Evolutionary conservation across 1,140 invertebrate species (phyloP).

Genomic region (Telenomus remus): DNA sequence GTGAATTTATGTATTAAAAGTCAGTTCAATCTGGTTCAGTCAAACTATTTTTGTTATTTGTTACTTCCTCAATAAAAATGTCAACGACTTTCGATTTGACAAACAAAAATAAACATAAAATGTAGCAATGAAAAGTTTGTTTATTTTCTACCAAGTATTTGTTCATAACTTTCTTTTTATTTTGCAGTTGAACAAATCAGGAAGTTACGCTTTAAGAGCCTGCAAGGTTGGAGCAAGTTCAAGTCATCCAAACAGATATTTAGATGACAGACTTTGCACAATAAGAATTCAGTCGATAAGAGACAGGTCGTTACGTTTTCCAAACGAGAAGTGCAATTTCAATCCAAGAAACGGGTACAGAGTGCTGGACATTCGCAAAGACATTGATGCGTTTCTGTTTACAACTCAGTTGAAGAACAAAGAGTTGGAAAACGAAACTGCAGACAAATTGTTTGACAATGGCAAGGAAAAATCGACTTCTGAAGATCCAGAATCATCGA

Average conservation of each 20-base stretch:
- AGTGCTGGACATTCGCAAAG: not conserved
- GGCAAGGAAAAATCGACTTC: not conserved
- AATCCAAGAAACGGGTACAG: slow-evolving; percentile 2
- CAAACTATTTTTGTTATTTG: no score
- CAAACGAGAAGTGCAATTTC: not conserved
- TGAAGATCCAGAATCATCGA: slow-evolving; percentile 1
- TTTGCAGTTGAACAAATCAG: no score
- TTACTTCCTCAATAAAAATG: no score
- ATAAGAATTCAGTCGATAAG: not conserved
- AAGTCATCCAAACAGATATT: not conserved
- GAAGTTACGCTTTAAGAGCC: no score
- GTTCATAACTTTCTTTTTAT: no score
- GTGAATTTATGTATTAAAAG: no score
- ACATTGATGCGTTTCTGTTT: not conserved
- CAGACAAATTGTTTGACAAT: not conserved
- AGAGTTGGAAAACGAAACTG: not conserved
- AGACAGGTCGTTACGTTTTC: not conserved
- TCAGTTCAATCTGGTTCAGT: no score
- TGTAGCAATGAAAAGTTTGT: no score
- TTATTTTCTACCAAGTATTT: no score
- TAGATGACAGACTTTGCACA: not conserved
- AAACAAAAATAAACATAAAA: no score
- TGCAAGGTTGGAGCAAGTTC: not conserved
- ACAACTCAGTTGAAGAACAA: slow-evolving; percentile 1
- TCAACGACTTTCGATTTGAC: no score